Conservation (phyloP, 2,113 vertebrate genomes). For the Osmerus eperlanus region DNA sequence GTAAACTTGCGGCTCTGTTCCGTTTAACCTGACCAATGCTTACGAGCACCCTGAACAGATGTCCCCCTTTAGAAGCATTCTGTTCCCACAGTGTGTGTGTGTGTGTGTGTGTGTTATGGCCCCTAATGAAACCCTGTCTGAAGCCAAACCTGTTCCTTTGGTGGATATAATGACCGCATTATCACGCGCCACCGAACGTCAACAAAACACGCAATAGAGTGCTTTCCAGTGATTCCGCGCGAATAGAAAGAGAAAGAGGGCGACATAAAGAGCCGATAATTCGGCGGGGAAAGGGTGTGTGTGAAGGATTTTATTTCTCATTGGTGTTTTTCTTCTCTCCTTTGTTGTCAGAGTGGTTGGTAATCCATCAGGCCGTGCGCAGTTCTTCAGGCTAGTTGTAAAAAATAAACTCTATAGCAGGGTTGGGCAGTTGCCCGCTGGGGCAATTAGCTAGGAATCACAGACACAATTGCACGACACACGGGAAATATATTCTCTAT, state of each 20-base stretch:
- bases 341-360: conserved; percentile 74
- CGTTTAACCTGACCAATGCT: not conserved
- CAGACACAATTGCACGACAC: conserved; percentile 81
- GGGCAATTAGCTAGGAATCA: conserved; percentile 93
- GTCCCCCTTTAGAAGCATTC: not conserved
- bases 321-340: conserved; percentile 54
- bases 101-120: conserved; percentile 66
- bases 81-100: conserved; percentile 1
- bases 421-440: conserved; percentile 91
- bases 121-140: conserved; percentile 86
- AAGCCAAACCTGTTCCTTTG: conserved; percentile 97
- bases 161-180: conserved; percentile 94
- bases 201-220: conserved; percentile 92
- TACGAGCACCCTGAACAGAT: not conserved
- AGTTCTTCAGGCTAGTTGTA: conserved; percentile 64
- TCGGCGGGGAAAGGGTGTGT: conserved; percentile 69
- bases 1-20: not conserved
- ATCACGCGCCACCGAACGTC: conserved; percentile 91
- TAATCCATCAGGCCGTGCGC: conserved; percentile 41
- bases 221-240: conserved; percentile 86
- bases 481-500: conserved; percentile 36
- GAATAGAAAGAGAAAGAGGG: conserved; percentile 63
- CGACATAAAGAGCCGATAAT: conserved; percentile 73
- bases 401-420: conserved; percentile 76
- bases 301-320: conserved; percentile 63